Base-by-base conservation (phyloP, 2,888 invertebrate species). In the Apoda limacodes region DNA sequence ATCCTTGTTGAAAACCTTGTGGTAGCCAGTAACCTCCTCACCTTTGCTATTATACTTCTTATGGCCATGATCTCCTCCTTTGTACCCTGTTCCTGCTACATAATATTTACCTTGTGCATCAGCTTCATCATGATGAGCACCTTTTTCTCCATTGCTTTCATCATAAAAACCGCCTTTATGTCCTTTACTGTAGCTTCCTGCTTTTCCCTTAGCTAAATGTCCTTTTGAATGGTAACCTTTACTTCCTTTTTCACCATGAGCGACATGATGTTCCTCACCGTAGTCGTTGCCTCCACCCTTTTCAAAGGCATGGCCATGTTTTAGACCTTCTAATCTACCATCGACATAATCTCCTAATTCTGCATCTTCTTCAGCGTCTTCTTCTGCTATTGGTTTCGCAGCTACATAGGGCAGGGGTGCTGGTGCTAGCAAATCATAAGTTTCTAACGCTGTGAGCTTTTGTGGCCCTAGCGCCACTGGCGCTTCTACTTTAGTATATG, bases 1-100 rank as follows among this genome's bases (percentile, higher is more conserved):
- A 52, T 90, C 88, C 72, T 89, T 90, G 64, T 85, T 83, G 63
- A 86, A 88, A 1, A 88, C 85, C 49, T 87, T 88, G 60, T 88
- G 88, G 70, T 84, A 89, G 10, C 90, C 89, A 5, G 84, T 86
- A 12, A 88, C 82, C 29, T 87, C 87, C 38, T 87, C 85, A 1
- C 88, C 88, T 54, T 88, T 88, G 60, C 86, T 86, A 61, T 82
- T 84, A 39, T 84, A 83, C 30, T 83, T 81, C 41, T 83, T 82
- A 45, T 85, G 78, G 5, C 83, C 83, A 45, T 83, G 84, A 37
- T 83, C 82, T 1, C 72, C 83, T 4, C 85, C 86, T 40, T 84
- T 75, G 44, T 82, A 76, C 23, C 69, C 78, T 32, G 82, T 63
- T 1, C 78, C 82, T 2, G 70, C 63, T 40, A 82, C 74, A 29